phyloP scores from a whole-genome alignment of 2,888 invertebrate genomes.

The Caenorhabditis japonica region DNA sequence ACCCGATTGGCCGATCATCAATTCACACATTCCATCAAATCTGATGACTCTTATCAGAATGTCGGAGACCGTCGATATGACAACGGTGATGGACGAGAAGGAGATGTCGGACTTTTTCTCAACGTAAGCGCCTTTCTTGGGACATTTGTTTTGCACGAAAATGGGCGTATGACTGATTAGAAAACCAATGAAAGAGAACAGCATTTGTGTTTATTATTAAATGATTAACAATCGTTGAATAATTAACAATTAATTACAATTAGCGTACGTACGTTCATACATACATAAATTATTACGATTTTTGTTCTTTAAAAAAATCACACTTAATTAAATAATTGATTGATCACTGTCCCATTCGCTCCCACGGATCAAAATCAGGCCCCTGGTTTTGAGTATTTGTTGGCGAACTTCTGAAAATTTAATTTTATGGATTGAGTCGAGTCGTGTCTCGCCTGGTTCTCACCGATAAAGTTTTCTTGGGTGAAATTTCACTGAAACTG shows the following conservation, averaged over 20 bases:
- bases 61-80: background rate
- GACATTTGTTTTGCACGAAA: no score
- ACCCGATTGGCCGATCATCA: slow-evolving; percentile 31
- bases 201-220: no score
- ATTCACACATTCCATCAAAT: slow-evolving; percentile 14
- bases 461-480: slow-evolving; percentile 19
- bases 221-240: no score
- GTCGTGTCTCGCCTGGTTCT: background rate
- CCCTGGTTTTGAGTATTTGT: slow-evolving; percentile 18
- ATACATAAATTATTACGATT: slow-evolving; percentile 21
- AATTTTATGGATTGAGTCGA: background rate
- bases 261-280: no score
- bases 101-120: slow-evolving; percentile 10
- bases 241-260: no score
- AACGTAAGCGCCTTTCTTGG: background rate
- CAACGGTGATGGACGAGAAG: slow-evolving; percentile 15
- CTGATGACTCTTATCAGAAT: slow-evolving; percentile 19
- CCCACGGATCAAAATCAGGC: slow-evolving; percentile 53
- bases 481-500: slow-evolving; percentile 16
- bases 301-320: no score
- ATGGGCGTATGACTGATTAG: no score
- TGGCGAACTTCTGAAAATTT: slow-evolving; percentile 13
- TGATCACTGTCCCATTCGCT: slow-evolving; percentile 45
- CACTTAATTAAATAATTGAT: no score
- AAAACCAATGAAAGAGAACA: no score